Percentiles rank a stretch among this genome's conserved stretches.
Conservation (phyloP, 2,797 vertebrate genomes). For the Acanthurus tractus region DNA sequence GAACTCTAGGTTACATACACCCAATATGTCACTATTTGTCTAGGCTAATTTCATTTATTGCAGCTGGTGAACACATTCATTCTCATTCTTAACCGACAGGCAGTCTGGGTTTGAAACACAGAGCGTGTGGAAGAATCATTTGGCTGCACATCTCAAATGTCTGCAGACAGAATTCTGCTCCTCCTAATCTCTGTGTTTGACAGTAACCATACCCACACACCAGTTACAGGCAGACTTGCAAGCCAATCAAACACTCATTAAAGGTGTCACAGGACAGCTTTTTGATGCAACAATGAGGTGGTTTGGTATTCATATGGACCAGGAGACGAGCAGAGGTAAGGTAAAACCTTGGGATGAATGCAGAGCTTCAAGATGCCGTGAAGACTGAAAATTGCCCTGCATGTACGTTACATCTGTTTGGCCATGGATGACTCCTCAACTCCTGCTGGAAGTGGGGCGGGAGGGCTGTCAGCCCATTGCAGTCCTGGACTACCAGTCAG, state of each 20-base stretch:
- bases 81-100: not conserved
- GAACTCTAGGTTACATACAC: too few relatives aligned
- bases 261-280: not conserved
- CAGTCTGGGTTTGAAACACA: slow-evolving; percentile 6
- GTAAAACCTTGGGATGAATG: not conserved
- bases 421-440: slow-evolving; percentile 8
- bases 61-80: not conserved
- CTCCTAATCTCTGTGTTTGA: slow-evolving; percentile 24
- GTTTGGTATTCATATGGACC: not conserved
- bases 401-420: slow-evolving; percentile 16
- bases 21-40: not conserved
- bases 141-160: slow-evolving; percentile 19
- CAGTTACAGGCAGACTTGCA: not conserved
- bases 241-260: not conserved
- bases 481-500: slow-evolving; percentile 28
- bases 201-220: slow-evolving; percentile 12
- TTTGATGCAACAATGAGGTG: not conserved
- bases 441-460: slow-evolving; percentile 28
- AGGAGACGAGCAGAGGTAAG: not conserved
- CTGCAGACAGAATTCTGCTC: slow-evolving; percentile 33
- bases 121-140: slow-evolving; percentile 20
- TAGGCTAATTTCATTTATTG: not conserved
- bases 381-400: not conserved
- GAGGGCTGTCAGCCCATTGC: slow-evolving; percentile 12
- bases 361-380: not conserved